phyloP scores from a whole-genome alignment of 2,888 invertebrate genomes.

The Chloroclysta siterata region DNA sequence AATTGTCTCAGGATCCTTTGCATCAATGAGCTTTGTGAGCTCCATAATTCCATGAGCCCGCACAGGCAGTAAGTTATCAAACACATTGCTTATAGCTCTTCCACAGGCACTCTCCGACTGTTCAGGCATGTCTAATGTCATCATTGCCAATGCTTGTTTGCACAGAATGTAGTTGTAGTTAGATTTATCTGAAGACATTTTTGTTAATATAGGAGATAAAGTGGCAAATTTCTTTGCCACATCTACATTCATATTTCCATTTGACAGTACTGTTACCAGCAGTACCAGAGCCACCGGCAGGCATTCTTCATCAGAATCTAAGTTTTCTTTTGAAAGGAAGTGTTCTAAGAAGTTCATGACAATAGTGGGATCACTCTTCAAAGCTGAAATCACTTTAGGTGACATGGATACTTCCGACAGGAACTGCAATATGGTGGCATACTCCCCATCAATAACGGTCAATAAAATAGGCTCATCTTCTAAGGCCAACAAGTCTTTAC shows the following conservation, averaged over 20 bases:
- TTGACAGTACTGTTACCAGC: constrained; percentile 70
- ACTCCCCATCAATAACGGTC: constrained; percentile 63
- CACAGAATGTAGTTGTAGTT: constrained; percentile 62
- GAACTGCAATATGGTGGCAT: constrained; percentile 76
- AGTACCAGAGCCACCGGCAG: constrained; percentile 71
- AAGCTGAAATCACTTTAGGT: constrained; percentile 66
- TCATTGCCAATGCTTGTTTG: constrained; percentile 65
- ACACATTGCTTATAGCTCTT: constrained; percentile 87
- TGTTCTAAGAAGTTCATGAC: constrained; percentile 79
- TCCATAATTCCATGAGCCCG: constrained; percentile 92
- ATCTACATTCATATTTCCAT: constrained; percentile 47
- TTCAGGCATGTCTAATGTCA: constrained; percentile 51
- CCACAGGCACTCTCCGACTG: constrained; percentile 76
- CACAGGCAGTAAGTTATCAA: constrained; percentile 90
- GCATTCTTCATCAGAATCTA: constrained; percentile 66
- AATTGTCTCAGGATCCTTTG: constrained; percentile 86
- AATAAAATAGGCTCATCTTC: constrained; percentile 68
- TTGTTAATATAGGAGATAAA: constrained; percentile 46
- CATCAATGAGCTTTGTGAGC: constrained; percentile 89
- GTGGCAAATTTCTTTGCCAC: constrained; percentile 14
- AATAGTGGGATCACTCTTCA: constrained; percentile 73
- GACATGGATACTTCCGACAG: constrained; percentile 80
- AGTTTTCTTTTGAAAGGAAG: constrained; percentile 61
- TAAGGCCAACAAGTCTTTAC: constrained; percentile 58
- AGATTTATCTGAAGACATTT: constrained; percentile 52